phyloP scores from a whole-genome alignment of 2,888 invertebrate species.

The Erebia ligea region DNA sequence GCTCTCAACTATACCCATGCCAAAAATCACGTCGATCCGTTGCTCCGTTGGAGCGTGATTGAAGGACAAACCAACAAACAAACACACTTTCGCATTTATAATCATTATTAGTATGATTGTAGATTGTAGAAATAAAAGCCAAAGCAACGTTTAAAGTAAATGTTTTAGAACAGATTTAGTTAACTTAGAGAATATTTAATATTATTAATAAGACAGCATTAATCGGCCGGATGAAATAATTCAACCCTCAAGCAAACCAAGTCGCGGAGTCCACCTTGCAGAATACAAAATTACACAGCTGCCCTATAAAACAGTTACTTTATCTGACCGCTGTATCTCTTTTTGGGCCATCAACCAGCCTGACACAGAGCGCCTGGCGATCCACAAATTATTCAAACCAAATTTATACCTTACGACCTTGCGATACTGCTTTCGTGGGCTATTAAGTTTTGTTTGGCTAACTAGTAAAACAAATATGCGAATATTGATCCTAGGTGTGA shows the following conservation, averaged over 20 bases:
- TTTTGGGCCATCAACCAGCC: conserved; percentile 14
- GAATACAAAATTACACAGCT: not conserved
- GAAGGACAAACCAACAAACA: too few relatives aligned
- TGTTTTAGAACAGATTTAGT: not conserved
- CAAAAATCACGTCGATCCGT: too few relatives aligned
- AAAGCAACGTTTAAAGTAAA: not conserved
- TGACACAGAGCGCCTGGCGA: not conserved
- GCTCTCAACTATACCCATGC: too few relatives aligned
- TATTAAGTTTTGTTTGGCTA: conserved; percentile 21
- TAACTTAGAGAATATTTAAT: not conserved
- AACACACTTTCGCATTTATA: too few relatives aligned
- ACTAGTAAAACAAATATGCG: conserved; percentile 15
- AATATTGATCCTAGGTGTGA: conserved; percentile 13
- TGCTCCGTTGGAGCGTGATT: too few relatives aligned
- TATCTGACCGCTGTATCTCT: conserved; percentile 15
- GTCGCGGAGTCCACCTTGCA: not conserved
- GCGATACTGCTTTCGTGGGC: conserved; percentile 21
- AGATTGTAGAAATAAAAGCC: not conserved
- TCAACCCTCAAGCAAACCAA: not conserved
- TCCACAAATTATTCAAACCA: conserved; percentile 7
- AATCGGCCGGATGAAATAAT: not conserved
- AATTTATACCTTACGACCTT: conserved; percentile 26
- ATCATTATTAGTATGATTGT: too few relatives aligned
- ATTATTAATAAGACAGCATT: not conserved
- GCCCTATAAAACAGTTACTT: conserved; percentile 13